phyloP scores from a whole-genome alignment of 1,140 invertebrate genomes.

The Diachasmimorpha longicaudata region DNA sequence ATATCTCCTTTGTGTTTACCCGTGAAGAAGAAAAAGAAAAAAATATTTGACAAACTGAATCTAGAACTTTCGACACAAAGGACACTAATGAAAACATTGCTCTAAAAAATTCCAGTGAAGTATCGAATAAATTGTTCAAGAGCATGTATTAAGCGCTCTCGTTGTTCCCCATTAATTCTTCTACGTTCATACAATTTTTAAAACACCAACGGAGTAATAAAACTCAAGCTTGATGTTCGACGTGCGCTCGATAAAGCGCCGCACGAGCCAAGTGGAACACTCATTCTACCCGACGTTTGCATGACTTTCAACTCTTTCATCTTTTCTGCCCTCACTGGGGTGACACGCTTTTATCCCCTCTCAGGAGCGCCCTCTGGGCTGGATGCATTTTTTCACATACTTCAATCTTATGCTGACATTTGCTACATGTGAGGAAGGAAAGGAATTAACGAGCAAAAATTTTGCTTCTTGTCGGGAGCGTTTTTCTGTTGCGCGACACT shows the following conservation, averaged over 20 bases:
- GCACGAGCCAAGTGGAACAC: conserved; percentile 24
- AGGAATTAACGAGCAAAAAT: not conserved
- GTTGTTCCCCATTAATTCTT: not conserved
- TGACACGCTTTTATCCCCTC: conserved; percentile 19
- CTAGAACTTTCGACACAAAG: not conserved
- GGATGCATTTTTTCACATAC: not conserved
- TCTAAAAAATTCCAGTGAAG: not conserved
- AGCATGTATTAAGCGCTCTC: not conserved
- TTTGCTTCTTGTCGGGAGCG: not conserved
- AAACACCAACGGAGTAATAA: conserved; percentile 6
- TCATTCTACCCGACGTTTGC: conserved; percentile 28
- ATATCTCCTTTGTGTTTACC: not conserved
- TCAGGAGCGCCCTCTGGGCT: not conserved
- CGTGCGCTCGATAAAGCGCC: conserved; percentile 26
- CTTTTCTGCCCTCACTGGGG: conserved; percentile 5
- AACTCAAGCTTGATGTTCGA: conserved; percentile 8
- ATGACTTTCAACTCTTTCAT: conserved; percentile 33
- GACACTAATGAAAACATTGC: not conserved
- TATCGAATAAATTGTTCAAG: not conserved
- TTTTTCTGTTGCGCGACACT: not conserved
- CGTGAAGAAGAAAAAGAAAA: no score
- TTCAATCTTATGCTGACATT: not conserved
- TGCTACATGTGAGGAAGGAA: not conserved
- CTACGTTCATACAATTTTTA: not conserved
- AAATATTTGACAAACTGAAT: no score